phyloP scores from a whole-genome alignment of 2,797 vertebrate species.

The Poeciliopsis gracilis region DNA sequence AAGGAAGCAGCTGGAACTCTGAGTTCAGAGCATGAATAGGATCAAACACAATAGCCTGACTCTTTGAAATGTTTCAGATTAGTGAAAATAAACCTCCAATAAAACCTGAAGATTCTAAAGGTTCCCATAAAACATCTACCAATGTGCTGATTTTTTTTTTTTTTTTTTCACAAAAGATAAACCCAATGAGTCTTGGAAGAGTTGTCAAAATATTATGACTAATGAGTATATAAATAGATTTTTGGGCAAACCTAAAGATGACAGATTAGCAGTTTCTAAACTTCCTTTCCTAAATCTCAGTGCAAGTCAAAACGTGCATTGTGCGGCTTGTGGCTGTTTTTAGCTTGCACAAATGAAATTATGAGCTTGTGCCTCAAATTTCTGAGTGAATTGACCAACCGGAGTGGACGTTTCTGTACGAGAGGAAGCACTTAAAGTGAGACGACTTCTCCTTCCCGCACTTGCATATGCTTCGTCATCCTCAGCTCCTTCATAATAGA shows the following conservation, averaged over 20 bases:
- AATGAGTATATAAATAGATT: neutral
- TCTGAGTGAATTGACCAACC: neutral
- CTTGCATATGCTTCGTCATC: neutral
- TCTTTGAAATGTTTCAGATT: neutral
- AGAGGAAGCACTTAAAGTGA: neutral
- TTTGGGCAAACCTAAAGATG: neutral
- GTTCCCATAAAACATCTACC: neutral
- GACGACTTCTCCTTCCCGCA: neutral
- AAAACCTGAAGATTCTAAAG: neutral
- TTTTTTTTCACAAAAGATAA: neutral
- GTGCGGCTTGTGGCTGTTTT: neutral
- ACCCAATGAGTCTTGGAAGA: neutral
- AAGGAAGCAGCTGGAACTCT: neutral
- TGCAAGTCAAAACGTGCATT: neutral
- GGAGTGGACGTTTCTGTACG: neutral
- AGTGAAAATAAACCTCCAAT: neutral
- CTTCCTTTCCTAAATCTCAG: neutral
- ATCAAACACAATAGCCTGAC: neutral
- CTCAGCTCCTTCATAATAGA: neutral
- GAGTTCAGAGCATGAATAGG: neutral
- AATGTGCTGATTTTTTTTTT: neutral
- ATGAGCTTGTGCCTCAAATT: neutral
- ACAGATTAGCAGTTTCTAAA: neutral
- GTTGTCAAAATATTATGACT: neutral
- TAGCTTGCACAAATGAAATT: neutral